Evolutionary conservation across 2,888 invertebrate genomes (phyloP).

Genomic region (Tethea ocularis): DNA sequence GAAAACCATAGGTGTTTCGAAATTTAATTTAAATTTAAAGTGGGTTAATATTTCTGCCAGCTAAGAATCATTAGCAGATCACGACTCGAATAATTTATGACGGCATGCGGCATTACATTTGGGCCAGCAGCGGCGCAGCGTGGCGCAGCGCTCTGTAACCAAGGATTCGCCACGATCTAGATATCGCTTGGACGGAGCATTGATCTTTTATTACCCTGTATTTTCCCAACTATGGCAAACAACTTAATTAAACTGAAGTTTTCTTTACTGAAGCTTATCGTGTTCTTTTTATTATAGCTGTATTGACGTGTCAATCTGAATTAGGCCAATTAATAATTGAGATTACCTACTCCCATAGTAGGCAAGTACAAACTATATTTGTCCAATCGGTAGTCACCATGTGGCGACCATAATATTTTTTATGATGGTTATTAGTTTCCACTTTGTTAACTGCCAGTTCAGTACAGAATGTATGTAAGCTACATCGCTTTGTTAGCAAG

Average conservation of each 20-base stretch:
- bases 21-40: constrained; percentile 2
- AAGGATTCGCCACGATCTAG: not conserved
- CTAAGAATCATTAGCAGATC: constrained; percentile 4
- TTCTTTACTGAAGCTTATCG: too few species aligned
- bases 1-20: not conserved
- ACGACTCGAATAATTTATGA: constrained; percentile 3
- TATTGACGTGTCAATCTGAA: not conserved
- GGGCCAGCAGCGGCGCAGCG: too few species aligned
- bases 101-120: constrained; percentile 1
- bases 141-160: not conserved
- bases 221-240: not conserved
- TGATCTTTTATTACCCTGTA: not conserved
- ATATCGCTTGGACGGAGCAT: not conserved
- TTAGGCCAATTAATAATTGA: not conserved
- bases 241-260: not conserved
- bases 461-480: constrained; percentile 61
- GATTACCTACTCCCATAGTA: not conserved
- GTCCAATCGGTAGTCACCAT: constrained; percentile 64
- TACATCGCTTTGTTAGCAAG: constrained; percentile 51
- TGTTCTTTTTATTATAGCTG: too few species aligned
- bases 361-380: constrained; percentile 24
- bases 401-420: constrained; percentile 47
- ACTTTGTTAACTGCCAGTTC: constrained; percentile 46
- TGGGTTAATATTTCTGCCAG: constrained; percentile 1
- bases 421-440: constrained; percentile 45